Evolutionary conservation across 1,140 invertebrate species (phyloP).

Genomic region (Halyomorpha halys): DNA sequence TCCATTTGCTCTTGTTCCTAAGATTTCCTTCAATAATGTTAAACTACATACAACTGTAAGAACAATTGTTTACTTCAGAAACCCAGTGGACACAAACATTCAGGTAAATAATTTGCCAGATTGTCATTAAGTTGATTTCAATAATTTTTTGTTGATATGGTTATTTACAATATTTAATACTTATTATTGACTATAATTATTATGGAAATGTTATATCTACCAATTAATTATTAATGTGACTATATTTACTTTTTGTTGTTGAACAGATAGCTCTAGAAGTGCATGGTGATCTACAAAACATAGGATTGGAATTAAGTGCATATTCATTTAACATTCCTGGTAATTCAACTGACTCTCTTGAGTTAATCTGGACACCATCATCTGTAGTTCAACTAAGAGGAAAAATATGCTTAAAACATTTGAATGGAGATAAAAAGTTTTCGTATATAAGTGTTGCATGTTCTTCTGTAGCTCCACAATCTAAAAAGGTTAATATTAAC

Average conservation of each 20-base stretch:
- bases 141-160: too few relatives aligned
- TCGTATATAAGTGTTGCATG: constrained; percentile 2
- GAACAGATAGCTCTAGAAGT: not conserved
- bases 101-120: too few relatives aligned
- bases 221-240: too few relatives aligned
- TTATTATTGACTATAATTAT: too few relatives aligned
- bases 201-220: too few relatives aligned
- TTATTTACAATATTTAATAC: too few relatives aligned
- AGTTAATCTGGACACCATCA: not conserved
- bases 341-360: not conserved
- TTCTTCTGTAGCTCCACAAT: constrained; percentile 1
- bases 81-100: not conserved
- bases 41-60: not conserved
- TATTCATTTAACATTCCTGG: not conserved
- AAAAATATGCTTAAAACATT: constrained; percentile 4
- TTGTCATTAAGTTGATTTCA: too few relatives aligned
- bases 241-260: too few relatives aligned
- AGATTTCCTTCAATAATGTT: constrained; percentile 4
- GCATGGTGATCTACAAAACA: not conserved
- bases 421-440: constrained; percentile 9
- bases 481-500: constrained; percentile 1
- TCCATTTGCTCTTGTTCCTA: constrained; percentile 8
- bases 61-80: not conserved
- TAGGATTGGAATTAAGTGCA: constrained; percentile 1
- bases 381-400: not conserved